Evolutionary conservation across 2,888 invertebrate species (phyloP), one percentile per base, ranked within the genome.

Genomic region (Caenorhabditis sp.): DNA sequence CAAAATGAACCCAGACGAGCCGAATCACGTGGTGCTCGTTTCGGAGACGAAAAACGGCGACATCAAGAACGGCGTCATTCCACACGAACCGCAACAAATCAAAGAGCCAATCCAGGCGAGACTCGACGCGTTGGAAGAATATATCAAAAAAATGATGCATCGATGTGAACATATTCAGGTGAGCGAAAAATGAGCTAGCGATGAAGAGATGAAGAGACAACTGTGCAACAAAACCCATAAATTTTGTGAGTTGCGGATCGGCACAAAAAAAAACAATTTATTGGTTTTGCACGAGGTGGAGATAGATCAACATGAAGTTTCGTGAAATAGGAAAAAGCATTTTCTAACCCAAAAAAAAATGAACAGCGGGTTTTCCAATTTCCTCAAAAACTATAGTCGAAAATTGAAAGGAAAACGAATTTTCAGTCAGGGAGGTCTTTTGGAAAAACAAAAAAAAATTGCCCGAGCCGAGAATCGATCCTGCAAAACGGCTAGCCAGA

Each of bases 141-240:
- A 76, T 62, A 75, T 81, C 51, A 70, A 67, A 23, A 75, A 74
- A 58, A 65, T 78, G 71, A 73, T 77, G 19, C 62, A 76, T 55
- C 68, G 76, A 17, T 81, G 81, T 64, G 81, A 81, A 60, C 67
- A 75, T 49, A 69, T 77, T 19, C 78, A 81, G 68, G 81, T 78
- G 21, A 58, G 1, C 23, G 24, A 49, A 4, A 8, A 5, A 50
- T 50, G 19, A 21, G n/a, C 12, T 14, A 17, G 8, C 2, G 17
- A 3, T 8, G 43, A 19, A 21, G 6, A 43, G 23, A 21, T 3
- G 31, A 49, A 19, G 21, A 21, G 58, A 67, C 67, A 72, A 72
- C 67, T 67, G 67, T 60, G 55, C 27, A 37, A n/a, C n/a, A n/a
- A 31, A 67, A 62, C 74, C 66, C 74, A 74, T 74, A 69, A 74